Evolutionary conservation across 2,888 invertebrate species (phyloP), one percentile per base, ranked within the genome.

Genomic region (Brachypterus glaber): DNA sequence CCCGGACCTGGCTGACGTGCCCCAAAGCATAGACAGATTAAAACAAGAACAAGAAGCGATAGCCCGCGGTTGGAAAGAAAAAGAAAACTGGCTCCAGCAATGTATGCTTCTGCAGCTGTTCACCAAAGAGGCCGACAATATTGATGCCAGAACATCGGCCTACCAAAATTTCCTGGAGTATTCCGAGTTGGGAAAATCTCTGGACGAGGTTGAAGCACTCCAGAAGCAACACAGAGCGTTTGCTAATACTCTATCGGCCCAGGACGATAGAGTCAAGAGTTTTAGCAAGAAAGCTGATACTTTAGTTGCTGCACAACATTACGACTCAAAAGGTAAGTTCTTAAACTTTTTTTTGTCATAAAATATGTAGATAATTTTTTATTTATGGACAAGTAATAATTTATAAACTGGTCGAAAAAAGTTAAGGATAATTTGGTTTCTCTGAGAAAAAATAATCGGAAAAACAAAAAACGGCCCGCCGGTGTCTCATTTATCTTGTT

Each of bases 101-200:
- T 82, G 89, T 46, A 76, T 90, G 18, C 88, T 93, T 51, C 68
- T 96, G 41, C 92, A 90, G 66, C 76, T 84, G 47, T 93, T 95
- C 68, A 92, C 92, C 66, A 79, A 91, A 25, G 97, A 97, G 64
- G 95, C 95, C 0, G 96, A 97, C 62, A 89, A 95, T 61, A 89
- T 97, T 46, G 96, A 97, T 66, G 92, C 96, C 0, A 83, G 88
- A 8, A 91, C 90, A 33, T 88, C 89, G 37, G 88, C 91, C 11
- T 95, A 97, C 60, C 86, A 92, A 61, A 90, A 92, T 0, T 93
- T 90, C 67, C 70, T 97, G 13, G 93, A 93, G 52, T 87, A 86
- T 64, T 76, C 76, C 7, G 83, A 91, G 49, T 73, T 88, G 30
- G 96, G 95, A 47, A 80, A 82, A 43, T 89, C 91, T 0, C 70